Conservation (phyloP, 2,113 vertebrate genomes). For the Lepisosteus oculatus region DNA sequence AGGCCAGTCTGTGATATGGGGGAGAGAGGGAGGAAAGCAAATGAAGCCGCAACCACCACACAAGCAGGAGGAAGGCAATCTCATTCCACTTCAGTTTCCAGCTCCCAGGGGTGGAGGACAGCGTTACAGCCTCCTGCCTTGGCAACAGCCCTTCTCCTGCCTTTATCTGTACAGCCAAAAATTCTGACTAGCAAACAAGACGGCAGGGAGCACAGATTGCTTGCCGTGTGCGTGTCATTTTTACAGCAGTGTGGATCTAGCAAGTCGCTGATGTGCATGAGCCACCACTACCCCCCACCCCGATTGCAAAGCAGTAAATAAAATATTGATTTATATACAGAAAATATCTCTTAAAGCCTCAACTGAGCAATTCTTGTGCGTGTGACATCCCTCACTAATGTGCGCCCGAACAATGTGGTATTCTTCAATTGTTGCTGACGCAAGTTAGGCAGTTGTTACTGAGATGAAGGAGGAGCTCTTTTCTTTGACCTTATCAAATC, state of each 20-base stretch:
- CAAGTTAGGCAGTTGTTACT: constrained; percentile 62
- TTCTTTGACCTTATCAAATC: constrained; percentile 71
- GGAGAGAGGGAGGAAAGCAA: constrained; percentile 24
- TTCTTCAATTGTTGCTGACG: constrained; percentile 70
- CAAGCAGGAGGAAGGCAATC: constrained; percentile 39
- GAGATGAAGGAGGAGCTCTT: constrained; percentile 60
- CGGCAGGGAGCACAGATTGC: neutral
- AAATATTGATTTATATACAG: no score
- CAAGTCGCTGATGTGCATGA: neutral
- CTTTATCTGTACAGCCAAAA: constrained; percentile 45
- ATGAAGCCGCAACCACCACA: constrained; percentile 39
- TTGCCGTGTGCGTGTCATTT: neutral
- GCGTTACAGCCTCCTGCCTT: constrained; percentile 46
- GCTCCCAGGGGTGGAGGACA: constrained; percentile 49
- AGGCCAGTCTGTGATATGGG: constrained; percentile 47
- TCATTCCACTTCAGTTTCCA: constrained; percentile 43
- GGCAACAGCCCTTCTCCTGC: constrained; percentile 40
- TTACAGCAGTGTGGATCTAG: neutral
- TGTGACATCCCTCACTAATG: neutral
- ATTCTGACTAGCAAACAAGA: constrained; percentile 53
- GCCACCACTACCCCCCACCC: no score
- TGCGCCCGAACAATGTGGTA: constrained; percentile 53
- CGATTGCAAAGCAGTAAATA: no score
- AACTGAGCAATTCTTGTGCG: no score
- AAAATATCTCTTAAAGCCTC: no score